Percentiles rank a stretch among this genome's conserved stretches.
Conservation (phyloP, 2,113 vertebrate species). For the Ia io region DNA sequence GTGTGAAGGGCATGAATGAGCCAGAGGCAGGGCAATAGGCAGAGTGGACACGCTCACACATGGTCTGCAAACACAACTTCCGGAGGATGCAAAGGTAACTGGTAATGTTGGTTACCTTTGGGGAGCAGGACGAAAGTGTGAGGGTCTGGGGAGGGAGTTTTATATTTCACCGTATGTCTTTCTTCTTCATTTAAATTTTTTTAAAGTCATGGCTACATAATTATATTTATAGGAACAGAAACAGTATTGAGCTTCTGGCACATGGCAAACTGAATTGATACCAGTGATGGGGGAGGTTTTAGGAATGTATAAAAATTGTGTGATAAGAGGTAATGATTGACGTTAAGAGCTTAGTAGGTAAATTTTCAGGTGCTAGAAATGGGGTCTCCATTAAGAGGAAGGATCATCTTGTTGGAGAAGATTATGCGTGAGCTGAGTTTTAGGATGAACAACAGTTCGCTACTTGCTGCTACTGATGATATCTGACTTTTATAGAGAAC, state of each 20-base stretch:
- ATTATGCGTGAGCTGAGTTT: background rate
- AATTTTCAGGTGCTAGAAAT: background rate
- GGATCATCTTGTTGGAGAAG: background rate
- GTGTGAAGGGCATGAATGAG: background rate
- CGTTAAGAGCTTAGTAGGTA: background rate
- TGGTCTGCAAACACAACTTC: background rate
- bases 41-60: rapidly evolving
- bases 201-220: background rate
- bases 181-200: background rate
- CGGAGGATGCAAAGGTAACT: rapidly evolving
- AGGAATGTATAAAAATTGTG: too few relatives aligned
- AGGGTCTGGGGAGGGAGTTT: background rate
- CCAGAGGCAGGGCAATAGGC: background rate
- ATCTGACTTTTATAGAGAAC: background rate
- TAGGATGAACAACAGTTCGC: background rate
- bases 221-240: background rate
- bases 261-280: background rate
- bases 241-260: background rate
- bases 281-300: too few relatives aligned
- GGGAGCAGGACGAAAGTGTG: background rate
- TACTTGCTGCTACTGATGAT: rapidly evolving
- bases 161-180: background rate
- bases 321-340: background rate
- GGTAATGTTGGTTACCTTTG: background rate
- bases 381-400: background rate